Evolutionary conservation across 2,113 vertebrate genomes (phyloP).

Genomic region (Aldabrachelys gigantea): DNA sequence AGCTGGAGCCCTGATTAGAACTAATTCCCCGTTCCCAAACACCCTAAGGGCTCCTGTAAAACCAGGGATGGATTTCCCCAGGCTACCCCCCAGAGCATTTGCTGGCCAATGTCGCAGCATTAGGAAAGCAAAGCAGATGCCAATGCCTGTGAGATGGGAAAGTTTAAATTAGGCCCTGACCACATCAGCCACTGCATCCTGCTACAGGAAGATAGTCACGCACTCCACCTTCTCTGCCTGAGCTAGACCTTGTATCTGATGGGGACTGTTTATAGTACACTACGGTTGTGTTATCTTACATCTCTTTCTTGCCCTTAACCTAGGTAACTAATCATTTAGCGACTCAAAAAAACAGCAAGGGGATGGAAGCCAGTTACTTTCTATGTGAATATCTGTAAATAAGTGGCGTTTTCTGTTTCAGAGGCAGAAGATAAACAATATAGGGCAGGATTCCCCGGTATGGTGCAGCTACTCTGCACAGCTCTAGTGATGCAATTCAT

Average conservation of each 20-base stretch:
- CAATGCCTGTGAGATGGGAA: fast-evolving
- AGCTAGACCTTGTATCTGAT: neutral
- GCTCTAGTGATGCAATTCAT: neutral
- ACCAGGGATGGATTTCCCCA: neutral
- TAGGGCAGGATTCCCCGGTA: neutral
- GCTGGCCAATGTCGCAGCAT: fast-evolving
- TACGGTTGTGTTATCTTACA: fast-evolving
- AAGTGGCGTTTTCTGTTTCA: neutral
- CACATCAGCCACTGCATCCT: neutral
- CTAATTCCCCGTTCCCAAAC: no score
- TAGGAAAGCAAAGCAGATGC: neutral
- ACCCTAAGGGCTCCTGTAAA: neutral
- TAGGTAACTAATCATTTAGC: fast-evolving
- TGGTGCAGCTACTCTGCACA: neutral
- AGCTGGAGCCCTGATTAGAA: no score
- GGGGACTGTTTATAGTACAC: neutral
- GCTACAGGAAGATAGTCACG: fast-evolving
- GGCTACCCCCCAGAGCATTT: neutral
- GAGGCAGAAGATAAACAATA: neutral
- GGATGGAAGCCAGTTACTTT: neutral
- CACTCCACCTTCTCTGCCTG: neutral
- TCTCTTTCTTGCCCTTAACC: neutral
- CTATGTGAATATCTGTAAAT: no score
- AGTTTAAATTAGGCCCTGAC: neutral
- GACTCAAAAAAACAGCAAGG: neutral